Base-by-base conservation (phyloP, 2,888 invertebrate genomes). In the Drosophila emarginata region DNA sequence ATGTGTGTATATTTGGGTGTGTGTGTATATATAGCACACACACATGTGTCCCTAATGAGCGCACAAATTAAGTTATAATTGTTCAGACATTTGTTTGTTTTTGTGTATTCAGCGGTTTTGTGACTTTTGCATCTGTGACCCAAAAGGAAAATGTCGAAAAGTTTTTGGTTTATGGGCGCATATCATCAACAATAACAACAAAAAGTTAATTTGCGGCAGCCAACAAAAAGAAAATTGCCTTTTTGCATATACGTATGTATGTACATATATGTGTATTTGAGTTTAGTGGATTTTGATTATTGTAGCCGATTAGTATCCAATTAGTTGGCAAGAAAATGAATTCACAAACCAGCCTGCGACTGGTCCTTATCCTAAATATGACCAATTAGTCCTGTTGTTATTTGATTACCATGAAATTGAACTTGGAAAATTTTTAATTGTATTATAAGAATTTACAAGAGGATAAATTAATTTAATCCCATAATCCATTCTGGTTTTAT, bases 61-160 rank as follows among this genome's bases (percentile, higher is more conserved):
- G 77, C 81, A 86, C 89, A 88, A 87, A 89, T 88, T 81, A 81
- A 84, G 88, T 87, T 89, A 81, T 88, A 87, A 85, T 88, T 85
- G 87, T 74, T 86, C 60, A 45, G 45, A 72, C 69, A 79, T 71
- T 79, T 84, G 88, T 83, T 82, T 85, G 77, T 70, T 32, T 36
- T 67, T 72, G 45, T 21, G 21, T 56, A 61, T 67, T 72, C 53
- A 39, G 64, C 61, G 72, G 68, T 67, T 73, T 74, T 73, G 39
- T 64, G 56, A 78, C 60, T 66, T 80, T 72, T 59, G 69, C 80
- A 85, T 80, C 63, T 70, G 82, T 62, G 69, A 9, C 45, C 12
- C 56, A 69, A 32, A 28, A 45, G 36, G n/a, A 36, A 74, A 61
- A 78, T 60, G 57, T 15, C 59, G 50, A 67, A 67, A 87, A 77